A percentile compares a stretch with the other conserved stretches of the same genome.
phyloP scores from a whole-genome alignment of 2,888 invertebrate species.

The Drosophila meridiana region DNA sequence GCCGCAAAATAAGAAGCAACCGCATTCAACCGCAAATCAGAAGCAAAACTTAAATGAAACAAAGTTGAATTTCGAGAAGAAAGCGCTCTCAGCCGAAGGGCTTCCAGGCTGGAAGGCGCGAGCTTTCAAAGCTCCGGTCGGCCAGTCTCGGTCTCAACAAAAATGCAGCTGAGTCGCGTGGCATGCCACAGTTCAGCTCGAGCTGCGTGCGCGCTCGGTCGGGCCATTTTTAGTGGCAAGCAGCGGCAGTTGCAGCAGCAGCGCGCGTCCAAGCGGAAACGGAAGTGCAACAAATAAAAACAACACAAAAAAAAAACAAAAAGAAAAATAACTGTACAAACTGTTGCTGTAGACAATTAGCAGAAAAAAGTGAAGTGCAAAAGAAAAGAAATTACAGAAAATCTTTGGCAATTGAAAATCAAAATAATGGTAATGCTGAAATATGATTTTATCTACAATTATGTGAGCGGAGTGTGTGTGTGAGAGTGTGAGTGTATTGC shows the following conservation, averaged over 20 bases:
- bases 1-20: not conserved
- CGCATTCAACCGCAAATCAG: not conserved
- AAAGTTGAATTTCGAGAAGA: not conserved
- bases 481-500: slow-evolving; percentile 6
- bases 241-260: slow-evolving; percentile 39
- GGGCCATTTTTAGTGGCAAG: slow-evolving; percentile 49
- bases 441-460: slow-evolving; percentile 38
- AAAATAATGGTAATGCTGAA: slow-evolving; percentile 71
- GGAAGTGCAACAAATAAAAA: slow-evolving; percentile 70
- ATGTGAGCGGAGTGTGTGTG: slow-evolving; percentile 6
- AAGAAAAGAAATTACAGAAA: slow-evolving; percentile 38
- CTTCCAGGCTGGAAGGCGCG: slow-evolving; percentile 52
- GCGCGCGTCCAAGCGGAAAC: slow-evolving; percentile 59
- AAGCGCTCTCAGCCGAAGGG: slow-evolving; percentile 9
- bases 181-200: slow-evolving; percentile 68
- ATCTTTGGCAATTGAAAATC: slow-evolving; percentile 14
- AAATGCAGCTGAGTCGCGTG: slow-evolving; percentile 43
- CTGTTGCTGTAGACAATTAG: slow-evolving; percentile 76
- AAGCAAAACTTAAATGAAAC: not conserved
- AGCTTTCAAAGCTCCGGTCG: slow-evolving; percentile 49
- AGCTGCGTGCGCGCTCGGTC: slow-evolving; percentile 71
- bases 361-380: slow-evolving; percentile 46
- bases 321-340: slow-evolving; percentile 53
- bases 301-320: slow-evolving; percentile 2
- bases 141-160: slow-evolving; percentile 31